Percentiles rank a stretch among this genome's conserved stretches.
phyloP scores from a whole-genome alignment of 1,140 invertebrate genomes.

The Brachionus calyciflorus region DNA sequence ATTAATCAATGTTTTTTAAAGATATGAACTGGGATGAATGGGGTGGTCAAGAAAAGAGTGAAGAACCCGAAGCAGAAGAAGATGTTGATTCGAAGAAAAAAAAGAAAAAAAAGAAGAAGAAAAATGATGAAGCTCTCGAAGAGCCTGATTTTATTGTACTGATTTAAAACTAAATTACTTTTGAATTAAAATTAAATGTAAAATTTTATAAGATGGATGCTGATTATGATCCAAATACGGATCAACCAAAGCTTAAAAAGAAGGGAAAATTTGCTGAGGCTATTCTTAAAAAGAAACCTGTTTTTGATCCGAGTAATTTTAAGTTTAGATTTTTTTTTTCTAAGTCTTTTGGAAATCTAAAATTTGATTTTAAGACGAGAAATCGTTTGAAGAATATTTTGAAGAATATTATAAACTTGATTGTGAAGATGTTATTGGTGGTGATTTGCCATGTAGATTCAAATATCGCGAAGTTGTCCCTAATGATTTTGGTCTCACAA shows the following conservation, averaged over 20 bases:
- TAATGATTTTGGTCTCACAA: slow-evolving; percentile 84
- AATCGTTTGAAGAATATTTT: slow-evolving; percentile 80
- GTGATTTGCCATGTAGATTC: slow-evolving; percentile 81
- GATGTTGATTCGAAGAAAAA: slow-evolving; percentile 51
- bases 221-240: slow-evolving; percentile 69
- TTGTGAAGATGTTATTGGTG: slow-evolving; percentile 86
- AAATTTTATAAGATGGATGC: slow-evolving; percentile 74
- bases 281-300: slow-evolving; percentile 70
- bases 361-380: slow-evolving; percentile 61
- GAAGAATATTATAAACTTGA: slow-evolving; percentile 90
- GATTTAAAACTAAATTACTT: slow-evolving; percentile 17
- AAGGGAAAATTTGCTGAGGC: slow-evolving; percentile 70
- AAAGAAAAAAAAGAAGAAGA: slow-evolving; percentile 48
- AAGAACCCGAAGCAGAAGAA: slow-evolving; percentile 58
- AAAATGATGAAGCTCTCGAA: slow-evolving; percentile 62
- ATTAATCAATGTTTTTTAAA: no score
- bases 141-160: slow-evolving; percentile 76
- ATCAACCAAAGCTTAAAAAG: slow-evolving; percentile 55
- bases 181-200: no score
- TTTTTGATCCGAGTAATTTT: slow-evolving; percentile 71
- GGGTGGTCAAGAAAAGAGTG: slow-evolving; percentile 72
- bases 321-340: not conserved
- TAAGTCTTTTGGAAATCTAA: not conserved
- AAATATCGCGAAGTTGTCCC: slow-evolving; percentile 70
- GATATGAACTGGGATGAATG: slow-evolving; percentile 66